Base-by-base conservation (phyloP, 2,797 vertebrate genomes). In the Sebastes diploproa region DNA sequence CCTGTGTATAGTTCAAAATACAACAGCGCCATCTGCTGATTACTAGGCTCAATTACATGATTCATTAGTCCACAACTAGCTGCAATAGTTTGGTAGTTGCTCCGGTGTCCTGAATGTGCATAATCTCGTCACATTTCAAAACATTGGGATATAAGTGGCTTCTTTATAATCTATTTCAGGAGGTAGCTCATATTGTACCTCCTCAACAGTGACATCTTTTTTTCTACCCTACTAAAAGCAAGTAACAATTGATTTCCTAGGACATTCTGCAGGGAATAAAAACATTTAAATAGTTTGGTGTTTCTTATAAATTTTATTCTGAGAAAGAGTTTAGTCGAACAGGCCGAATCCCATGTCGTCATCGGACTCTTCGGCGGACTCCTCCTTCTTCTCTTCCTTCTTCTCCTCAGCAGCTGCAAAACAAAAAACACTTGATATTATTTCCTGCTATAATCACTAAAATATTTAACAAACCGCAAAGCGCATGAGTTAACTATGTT, bases 321-420 rank as follows among this genome's bases (percentile, higher is more conserved):
- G 0, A 6, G 27, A 82, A 88, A 74, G 86, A 20, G 65, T 92
- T 95, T 96, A 96, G 93, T 99, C 98, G 46, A 99, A 99, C 62
- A 99, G 94, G 83, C 97, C 98, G 0, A 99, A 98, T 95, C 98
- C 98, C 98, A 99, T 98, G 89, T 99, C 97, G 5, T 98, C 98
- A 14, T 99, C 98, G 0, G 98, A 99, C 91, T 97, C 98, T 88
- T 98, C 98, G 0, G 98, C 98, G 0, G 98, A 99, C 72, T 99
- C 98, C 2, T 99, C 98, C 22, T 99, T 99, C 96, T 98, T 97
- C 92, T 98, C 98, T 36, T 99, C 97, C 83, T 99, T 98, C 95
- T 98, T 97, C 93, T 98, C 97, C 91, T 97, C 98, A 90, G 89
- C 98, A 90, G 89, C 84, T 93, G 90, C 46, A 85, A 87, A 80